Evolutionary conservation across 1,140 invertebrate species (phyloP).

Genomic region (Aleiodes sp.): DNA sequence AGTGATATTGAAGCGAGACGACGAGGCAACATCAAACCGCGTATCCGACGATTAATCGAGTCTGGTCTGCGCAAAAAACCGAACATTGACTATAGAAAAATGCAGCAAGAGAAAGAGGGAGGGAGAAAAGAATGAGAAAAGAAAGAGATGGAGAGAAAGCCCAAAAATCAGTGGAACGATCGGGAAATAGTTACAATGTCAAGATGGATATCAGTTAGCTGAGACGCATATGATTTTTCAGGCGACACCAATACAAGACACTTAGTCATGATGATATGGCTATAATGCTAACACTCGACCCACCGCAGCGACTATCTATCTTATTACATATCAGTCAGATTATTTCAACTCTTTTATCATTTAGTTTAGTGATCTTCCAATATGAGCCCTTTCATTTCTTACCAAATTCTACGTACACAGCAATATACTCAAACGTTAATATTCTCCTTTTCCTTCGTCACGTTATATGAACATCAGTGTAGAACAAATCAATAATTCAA

Average conservation of each 20-base stretch:
- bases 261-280: conserved; percentile 57
- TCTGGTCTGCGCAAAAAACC: conserved; percentile 13
- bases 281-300: conserved; percentile 50
- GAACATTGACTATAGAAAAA: conserved; percentile 26
- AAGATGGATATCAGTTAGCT: background rate
- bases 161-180: background rate
- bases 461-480: background rate
- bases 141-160: conserved; percentile 37
- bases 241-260: conserved; percentile 14
- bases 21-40: conserved; percentile 53
- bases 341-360: conserved; percentile 43
- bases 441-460: no score
- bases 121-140: conserved; percentile 32
- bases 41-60: conserved; percentile 43
- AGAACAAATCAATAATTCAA: background rate
- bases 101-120: conserved; percentile 33
- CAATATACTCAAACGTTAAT: no score
- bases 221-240: conserved; percentile 23
- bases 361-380: background rate
- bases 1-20: conserved; percentile 45
- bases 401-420: no score
- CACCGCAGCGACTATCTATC: conserved; percentile 60
- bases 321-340: conserved; percentile 58
- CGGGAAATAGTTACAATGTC: conserved; percentile 8
- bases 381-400: background rate